Base-by-base conservation (phyloP, 2,113 vertebrate species). In the Rhea pennata region DNA sequence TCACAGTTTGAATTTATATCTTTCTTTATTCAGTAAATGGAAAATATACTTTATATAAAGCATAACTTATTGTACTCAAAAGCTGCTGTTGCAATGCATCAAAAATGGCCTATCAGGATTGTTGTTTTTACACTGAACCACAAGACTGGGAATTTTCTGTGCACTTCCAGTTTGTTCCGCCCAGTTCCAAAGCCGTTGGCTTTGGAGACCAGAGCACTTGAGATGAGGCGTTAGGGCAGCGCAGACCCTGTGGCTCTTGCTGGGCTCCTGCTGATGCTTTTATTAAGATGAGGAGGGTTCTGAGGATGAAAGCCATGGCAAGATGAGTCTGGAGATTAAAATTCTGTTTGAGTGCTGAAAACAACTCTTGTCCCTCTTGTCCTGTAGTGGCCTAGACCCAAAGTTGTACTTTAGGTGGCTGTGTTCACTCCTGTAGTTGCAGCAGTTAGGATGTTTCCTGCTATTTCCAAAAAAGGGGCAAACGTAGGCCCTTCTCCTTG, bases 11-110 rank as follows among this genome's bases (percentile, higher is more conserved):
- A 74, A 79, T 81, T 73, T 87, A 29, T 10, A 40, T 24, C 33
- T 90, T 95, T 96, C 81, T 70, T 93, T 76, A 50, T 27, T 73
- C 36, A 64, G 53, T 59, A 61, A 78, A 69, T 59, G 29, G 27
- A 78, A 96, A 77, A 16, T 70, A 8, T 59, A 61, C 75, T 89
- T 87, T 71, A 81, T 65, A 66, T 69, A 69, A 92, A 82, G 26
- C 39, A 31, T 84, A 81, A 87, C 72, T 79, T 94, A 82, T 76
- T 61, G 29, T 39, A 71, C 58, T 46, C 53, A 75, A 69, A 80
- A 96, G 70, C 62, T 92, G 88, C 50, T 87, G 74, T 87, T 94
- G 66, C 9, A 46, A 54, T 75, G 77, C 74, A 78, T 91, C 61
- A 87, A 56, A 82, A 92, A 56, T 29, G 27, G 33, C 31, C 58